Conservation (phyloP, 2,888 invertebrate genomes). For the Catocala sponsa region DNA sequence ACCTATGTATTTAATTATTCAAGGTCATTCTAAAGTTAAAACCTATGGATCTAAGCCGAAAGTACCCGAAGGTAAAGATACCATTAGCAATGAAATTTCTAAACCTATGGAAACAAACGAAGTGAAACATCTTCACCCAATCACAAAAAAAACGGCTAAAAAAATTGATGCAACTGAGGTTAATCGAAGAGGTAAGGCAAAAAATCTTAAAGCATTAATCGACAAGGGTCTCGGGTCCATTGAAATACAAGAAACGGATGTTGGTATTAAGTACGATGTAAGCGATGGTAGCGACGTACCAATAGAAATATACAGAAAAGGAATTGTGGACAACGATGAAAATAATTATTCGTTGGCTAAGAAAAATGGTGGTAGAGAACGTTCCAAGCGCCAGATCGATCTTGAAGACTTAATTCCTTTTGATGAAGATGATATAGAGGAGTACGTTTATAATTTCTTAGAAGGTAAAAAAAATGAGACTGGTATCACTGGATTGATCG, state of each 20-base stretch:
- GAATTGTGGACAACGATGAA: conserved; percentile 88
- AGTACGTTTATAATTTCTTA: conserved; percentile 76
- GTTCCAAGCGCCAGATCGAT: conserved; percentile 73
- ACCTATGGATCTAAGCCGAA: conserved; percentile 91
- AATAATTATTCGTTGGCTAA: conserved; percentile 64
- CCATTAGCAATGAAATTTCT: conserved; percentile 83
- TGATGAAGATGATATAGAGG: conserved; percentile 79
- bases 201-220: conserved; percentile 75
- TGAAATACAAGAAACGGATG: conserved; percentile 87
- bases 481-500: conserved; percentile 75
- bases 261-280: conserved; percentile 88
- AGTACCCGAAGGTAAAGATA: conserved; percentile 70
- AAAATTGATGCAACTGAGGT: conserved; percentile 63
- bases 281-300: conserved; percentile 85
- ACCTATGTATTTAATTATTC: conserved; percentile 93
- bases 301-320: conserved; percentile 88
- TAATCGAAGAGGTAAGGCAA: conserved; percentile 69
- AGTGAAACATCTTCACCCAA: conserved; percentile 88
- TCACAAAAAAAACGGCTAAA: conserved; percentile 70
- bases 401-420: conserved; percentile 80
- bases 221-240: conserved; percentile 82
- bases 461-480: conserved; percentile 76
- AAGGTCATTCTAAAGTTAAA: conserved; percentile 95
- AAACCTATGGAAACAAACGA: conserved; percentile 83
- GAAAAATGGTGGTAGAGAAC: conserved; percentile 53